phyloP scores from a whole-genome alignment of 1,140 invertebrate genomes.

The Cotesia chilonis region DNA sequence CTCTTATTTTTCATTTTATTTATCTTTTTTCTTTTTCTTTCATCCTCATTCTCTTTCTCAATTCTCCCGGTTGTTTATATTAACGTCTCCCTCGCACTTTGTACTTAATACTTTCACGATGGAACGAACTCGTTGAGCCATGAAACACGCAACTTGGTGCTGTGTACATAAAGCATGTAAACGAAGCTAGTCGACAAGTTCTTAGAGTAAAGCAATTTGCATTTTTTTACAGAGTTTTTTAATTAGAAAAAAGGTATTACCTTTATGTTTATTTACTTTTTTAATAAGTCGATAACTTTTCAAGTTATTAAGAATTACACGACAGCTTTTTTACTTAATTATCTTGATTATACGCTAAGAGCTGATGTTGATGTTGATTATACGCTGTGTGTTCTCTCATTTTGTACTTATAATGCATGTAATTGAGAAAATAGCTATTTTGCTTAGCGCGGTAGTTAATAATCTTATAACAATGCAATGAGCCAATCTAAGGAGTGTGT shows the following conservation, averaged over 20 bases:
- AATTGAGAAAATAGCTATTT: no score
- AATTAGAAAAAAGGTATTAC: constrained; percentile 7
- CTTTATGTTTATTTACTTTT: neutral
- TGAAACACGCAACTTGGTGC: constrained; percentile 17
- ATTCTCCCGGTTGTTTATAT: no score
- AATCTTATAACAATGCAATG: no score
- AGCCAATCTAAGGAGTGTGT: no score
- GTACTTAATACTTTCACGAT: constrained; percentile 13
- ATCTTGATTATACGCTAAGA: neutral
- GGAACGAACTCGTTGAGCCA: constrained; percentile 15
- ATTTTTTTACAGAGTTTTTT: constrained; percentile 16
- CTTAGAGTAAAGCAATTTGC: constrained; percentile 20
- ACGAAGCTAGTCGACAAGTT: constrained; percentile 22
- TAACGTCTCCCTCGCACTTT: no score
- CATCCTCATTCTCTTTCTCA: neutral
- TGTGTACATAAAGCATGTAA: constrained; percentile 29
- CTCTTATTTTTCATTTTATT: constrained; percentile 3
- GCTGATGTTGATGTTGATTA: no score
- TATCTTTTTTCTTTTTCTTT: constrained; percentile 15
- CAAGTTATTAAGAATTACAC: neutral
- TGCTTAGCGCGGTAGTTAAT: no score
- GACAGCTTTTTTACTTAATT: neutral
- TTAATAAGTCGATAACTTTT: constrained; percentile 1
- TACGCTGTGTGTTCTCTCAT: no score
- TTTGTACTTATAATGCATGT: no score